Evolutionary conservation across 1,140 invertebrate species (phyloP).

Genomic region (Proales similis): DNA sequence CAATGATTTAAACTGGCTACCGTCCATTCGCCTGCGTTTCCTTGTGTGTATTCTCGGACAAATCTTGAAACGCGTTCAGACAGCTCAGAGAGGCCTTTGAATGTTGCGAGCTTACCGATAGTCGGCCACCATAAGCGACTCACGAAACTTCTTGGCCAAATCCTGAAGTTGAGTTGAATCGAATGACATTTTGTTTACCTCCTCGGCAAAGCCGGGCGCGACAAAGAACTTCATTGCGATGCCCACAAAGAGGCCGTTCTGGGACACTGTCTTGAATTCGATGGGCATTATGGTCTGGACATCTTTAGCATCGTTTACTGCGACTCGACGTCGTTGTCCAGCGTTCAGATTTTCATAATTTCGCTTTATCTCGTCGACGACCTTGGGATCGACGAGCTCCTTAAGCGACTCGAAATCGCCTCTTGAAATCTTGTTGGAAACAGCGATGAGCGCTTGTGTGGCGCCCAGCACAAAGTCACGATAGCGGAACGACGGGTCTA

Average conservation of each 20-base stretch:
- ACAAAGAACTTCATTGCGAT: constrained; percentile 22
- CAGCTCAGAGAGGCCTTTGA: no score
- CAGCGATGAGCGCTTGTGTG: constrained; percentile 13
- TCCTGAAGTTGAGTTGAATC: constrained; percentile 20
- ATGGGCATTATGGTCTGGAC: constrained; percentile 21
- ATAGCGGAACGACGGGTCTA: constrained; percentile 27
- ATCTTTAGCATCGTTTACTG: constrained; percentile 14
- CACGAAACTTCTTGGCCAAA: constrained; percentile 24
- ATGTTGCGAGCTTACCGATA: no score
- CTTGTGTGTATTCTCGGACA: constrained; percentile 21
- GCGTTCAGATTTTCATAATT: constrained; percentile 16
- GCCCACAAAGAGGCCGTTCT: constrained; percentile 31
- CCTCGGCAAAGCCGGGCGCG: constrained; percentile 29
- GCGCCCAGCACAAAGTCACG: constrained; percentile 25
- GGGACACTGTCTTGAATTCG: constrained; percentile 17
- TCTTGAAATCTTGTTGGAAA: constrained; percentile 21
- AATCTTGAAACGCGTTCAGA: no score
- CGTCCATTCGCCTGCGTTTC: background rate
- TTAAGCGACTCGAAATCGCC: constrained; percentile 11
- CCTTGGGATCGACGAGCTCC: constrained; percentile 5
- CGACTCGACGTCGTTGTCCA: background rate
- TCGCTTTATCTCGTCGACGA: constrained; percentile 10
- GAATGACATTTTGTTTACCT: background rate
- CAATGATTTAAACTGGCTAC: constrained; percentile 33
- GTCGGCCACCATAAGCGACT: constrained; percentile 26